Evolutionary conservation across 2,113 vertebrate species (phyloP).

Genomic region (Cygnus buccinator): DNA sequence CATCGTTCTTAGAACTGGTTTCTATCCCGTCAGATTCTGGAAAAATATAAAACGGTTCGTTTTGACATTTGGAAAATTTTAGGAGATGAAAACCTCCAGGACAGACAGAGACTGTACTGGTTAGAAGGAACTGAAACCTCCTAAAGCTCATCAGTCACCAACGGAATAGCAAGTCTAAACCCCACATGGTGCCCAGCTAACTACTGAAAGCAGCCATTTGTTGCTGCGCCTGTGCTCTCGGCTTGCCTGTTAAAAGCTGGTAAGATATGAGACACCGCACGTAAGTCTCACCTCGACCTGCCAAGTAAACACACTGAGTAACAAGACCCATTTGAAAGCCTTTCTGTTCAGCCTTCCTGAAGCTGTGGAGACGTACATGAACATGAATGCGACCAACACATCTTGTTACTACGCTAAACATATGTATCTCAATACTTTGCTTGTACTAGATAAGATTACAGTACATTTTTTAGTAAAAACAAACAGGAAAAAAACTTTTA

Average conservation of each 20-base stretch:
- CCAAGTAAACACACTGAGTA: background rate
- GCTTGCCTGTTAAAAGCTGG: background rate
- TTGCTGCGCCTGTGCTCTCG: background rate
- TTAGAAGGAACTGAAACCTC: background rate
- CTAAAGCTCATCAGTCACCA: background rate
- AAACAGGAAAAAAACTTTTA: background rate
- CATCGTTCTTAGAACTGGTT: background rate
- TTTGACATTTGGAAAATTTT: background rate
- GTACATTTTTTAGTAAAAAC: background rate
- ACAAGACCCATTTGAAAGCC: background rate
- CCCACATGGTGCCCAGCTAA: accelerated
- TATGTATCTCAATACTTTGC: background rate
- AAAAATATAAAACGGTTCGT: background rate
- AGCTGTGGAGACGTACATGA: background rate
- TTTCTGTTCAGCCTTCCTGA: background rate
- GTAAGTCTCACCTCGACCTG: background rate
- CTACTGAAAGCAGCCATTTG: background rate
- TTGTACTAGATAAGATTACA: background rate
- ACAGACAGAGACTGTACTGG: background rate
- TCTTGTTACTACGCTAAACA: background rate
- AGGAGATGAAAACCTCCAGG: background rate
- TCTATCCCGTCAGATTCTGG: background rate
- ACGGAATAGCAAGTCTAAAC: background rate
- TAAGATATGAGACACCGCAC: background rate
- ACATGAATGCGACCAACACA: background rate